Base-by-base conservation (phyloP, 2,888 invertebrate species). In the Ethmia dodecea region DNA sequence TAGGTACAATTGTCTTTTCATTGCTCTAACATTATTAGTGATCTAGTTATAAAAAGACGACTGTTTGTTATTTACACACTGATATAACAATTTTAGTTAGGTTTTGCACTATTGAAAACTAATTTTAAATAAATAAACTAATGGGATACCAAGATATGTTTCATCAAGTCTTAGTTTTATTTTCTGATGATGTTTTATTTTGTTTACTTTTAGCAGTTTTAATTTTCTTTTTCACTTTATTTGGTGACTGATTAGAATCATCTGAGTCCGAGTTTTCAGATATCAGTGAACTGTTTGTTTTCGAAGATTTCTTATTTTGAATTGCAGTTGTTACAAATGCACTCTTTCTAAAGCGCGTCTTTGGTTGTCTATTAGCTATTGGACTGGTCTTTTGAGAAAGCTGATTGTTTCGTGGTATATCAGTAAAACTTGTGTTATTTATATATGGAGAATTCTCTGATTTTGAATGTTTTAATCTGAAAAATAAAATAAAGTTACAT, bases 301-400 rank as follows among this genome's bases (percentile, higher is more conserved):
- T 76, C 31, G 51, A 54, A 32, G 53, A 47, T 52, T 83, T 87
- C 43, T 76, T 83, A 15, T 58, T 69, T 55, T 87, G 87, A 16
- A 86, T 60, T 2, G 90, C 89, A 8, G 90, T 88, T 15, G 90
- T 88, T 0, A 91, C 88, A 42, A 89, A 75, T 12, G 89, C 89
- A 38, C 88, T 76, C 47, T 89, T 89, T 52, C 88, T 88, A 52
- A 91, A 91, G 42, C 87, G 87, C 37, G 66, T 67, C 45, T 80
- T 83, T 5, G 70, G 61, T 44, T 70, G 67, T 44, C 63, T 68
- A 28, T 39, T 65, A 43, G 70, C 79, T 40, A 38, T 40, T 30
- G 53, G 54, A 20, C 46, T 65, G 2, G 47, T 36, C 55, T 71
- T 78, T 44, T 66, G 73, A 5, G 41, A 34, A 27, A 46, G 49